phyloP scores from a whole-genome alignment of 1,140 invertebrate species.

The Elymnias hypermnestra region DNA sequence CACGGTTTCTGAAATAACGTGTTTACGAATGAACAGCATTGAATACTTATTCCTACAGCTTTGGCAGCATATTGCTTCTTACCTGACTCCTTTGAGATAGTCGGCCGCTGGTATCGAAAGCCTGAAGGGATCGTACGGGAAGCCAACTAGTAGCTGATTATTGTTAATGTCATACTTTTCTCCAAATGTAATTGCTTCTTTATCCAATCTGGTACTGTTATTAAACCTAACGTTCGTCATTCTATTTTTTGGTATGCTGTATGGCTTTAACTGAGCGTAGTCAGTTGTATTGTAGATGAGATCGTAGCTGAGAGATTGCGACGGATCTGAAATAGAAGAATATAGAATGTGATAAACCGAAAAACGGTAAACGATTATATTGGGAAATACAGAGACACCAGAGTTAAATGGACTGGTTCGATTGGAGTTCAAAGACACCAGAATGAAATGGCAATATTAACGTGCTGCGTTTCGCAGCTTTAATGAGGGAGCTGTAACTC shows the following conservation, averaged over 20 bases:
- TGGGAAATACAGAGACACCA: too few relatives aligned
- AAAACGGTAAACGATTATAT: too few relatives aligned
- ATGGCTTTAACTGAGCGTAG: constrained; percentile 38
- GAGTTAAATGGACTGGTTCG: too few relatives aligned
- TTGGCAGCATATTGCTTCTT: too few relatives aligned
- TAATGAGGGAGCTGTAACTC: too few relatives aligned
- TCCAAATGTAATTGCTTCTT: constrained; percentile 21
- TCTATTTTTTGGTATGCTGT: constrained; percentile 22
- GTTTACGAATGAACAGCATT: too few relatives aligned
- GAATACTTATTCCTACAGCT: too few relatives aligned
- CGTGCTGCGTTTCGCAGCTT: too few relatives aligned
- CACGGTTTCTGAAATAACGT: too few relatives aligned
- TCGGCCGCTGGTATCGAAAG: constrained; percentile 53
- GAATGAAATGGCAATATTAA: too few relatives aligned
- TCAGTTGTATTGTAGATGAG: constrained; percentile 47
- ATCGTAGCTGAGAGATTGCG: constrained; percentile 35
- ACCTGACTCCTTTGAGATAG: constrained; percentile 55
- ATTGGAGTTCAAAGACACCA: too few relatives aligned
- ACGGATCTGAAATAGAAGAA: constrained; percentile 45
- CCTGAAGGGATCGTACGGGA: constrained; percentile 54
- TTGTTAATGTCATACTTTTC: constrained; percentile 19
- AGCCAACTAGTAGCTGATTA: constrained; percentile 46
- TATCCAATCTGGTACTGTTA: constrained; percentile 27
- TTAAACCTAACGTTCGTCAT: constrained; percentile 25
- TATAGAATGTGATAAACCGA: too few relatives aligned